These are phyloP conservation scores for Dendrocopos noguchii DNA, from an alignment of 2,113 vertebrate genomes.

Conservation along the genomic window DNA sequence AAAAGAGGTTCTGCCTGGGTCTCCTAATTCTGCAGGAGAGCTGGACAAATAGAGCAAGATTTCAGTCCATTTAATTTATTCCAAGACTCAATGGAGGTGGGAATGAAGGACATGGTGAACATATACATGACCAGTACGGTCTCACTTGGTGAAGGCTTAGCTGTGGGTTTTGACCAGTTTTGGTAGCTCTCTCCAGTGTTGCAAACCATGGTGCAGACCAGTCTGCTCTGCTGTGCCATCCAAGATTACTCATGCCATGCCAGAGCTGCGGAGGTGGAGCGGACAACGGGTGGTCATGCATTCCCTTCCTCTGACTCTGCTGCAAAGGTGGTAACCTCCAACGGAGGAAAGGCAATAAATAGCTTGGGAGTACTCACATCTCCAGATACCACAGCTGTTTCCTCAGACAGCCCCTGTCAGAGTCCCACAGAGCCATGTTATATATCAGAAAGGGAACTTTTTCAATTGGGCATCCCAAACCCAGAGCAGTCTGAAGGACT, in stretches of 20 bases:
- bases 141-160: background rate
- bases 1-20: background rate
- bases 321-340: background rate
- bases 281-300: background rate
- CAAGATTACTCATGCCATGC: background rate
- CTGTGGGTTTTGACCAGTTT: background rate
- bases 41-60: background rate
- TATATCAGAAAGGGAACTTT: background rate
- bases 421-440: background rate
- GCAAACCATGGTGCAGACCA: background rate
- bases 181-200: background rate
- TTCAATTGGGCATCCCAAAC: background rate
- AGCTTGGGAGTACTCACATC: background rate
- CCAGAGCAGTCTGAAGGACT: background rate
- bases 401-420: background rate
- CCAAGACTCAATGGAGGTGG: background rate
- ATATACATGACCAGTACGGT: accelerated
- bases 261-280: background rate
- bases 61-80: background rate
- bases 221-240: background rate
- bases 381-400: background rate
- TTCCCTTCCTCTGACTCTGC: background rate
- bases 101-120: background rate
- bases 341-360: background rate
- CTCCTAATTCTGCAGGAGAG: background rate